These are phyloP conservation scores for Cervus canadensis DNA, from an alignment of 2,113 vertebrate species.

Conservation along the genomic window DNA sequence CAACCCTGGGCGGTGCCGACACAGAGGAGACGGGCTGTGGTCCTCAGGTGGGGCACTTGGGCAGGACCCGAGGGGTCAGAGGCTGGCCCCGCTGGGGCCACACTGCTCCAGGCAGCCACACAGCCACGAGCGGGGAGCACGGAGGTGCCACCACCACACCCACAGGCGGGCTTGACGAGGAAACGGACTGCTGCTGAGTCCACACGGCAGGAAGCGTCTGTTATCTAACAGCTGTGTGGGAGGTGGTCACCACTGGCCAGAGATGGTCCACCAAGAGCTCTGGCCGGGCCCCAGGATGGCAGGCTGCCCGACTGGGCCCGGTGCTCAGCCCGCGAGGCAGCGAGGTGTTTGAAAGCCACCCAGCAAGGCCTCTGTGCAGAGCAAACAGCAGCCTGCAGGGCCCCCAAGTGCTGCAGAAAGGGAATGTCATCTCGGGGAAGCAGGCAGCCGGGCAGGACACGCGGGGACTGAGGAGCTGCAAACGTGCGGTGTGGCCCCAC, in stretches of 20 bases:
- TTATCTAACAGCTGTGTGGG: constrained; percentile 60
- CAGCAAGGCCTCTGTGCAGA: neutral
- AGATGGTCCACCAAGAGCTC: neutral
- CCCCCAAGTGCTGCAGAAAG: neutral
- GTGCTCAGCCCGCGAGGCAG: neutral
- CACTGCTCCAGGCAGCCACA: neutral
- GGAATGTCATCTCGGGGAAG: neutral
- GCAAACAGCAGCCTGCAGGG: neutral
- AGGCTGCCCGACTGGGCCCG: fast-evolving
- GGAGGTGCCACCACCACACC: neutral
- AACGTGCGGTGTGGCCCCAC: neutral
- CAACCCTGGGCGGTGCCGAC: neutral
- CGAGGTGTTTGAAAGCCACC: neutral
- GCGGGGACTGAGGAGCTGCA: neutral
- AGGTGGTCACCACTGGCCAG: neutral
- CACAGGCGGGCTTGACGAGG: neutral
- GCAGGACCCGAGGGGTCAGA: neutral
- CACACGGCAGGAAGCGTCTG: constrained; percentile 57
- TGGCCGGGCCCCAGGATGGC: neutral
- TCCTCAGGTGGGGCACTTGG: neutral
- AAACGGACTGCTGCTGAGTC: constrained; percentile 37
- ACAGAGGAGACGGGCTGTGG: neutral
- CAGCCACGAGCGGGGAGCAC: neutral
- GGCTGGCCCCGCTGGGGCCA: neutral
- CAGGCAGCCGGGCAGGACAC: neutral